Conservation (phyloP, 1,140 invertebrate genomes). For the Lepidurus apus region DNA sequence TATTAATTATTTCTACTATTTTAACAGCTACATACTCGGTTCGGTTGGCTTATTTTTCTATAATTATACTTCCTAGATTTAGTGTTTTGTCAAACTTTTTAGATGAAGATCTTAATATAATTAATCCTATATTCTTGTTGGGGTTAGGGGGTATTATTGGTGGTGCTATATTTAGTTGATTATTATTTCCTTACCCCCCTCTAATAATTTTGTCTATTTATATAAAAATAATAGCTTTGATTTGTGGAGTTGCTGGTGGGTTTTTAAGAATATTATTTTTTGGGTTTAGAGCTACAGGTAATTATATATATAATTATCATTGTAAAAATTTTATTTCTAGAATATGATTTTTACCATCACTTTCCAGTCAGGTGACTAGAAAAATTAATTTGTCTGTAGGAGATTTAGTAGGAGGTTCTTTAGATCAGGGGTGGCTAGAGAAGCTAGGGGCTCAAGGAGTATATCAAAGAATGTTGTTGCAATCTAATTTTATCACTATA, state of each 20-base stretch:
- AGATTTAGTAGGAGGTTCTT: slow-evolving; percentile 41
- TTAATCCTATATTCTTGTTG: slow-evolving; percentile 49
- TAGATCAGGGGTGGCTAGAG: slow-evolving; percentile 50
- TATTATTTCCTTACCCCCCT: slow-evolving; percentile 46
- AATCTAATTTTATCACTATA: slow-evolving; percentile 41
- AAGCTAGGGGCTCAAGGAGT: slow-evolving; percentile 46
- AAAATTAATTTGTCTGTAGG: slow-evolving; percentile 40
- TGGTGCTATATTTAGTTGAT: slow-evolving; percentile 46
- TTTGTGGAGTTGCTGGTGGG: slow-evolving; percentile 26
- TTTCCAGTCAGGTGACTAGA: slow-evolving; percentile 43
- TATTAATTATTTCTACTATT: slow-evolving; percentile 51
- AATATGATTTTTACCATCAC: slow-evolving; percentile 48
- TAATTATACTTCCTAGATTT: slow-evolving; percentile 48
- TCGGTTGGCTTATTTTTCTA: slow-evolving; percentile 52
- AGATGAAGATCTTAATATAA: slow-evolving; percentile 48
- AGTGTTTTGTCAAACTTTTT: slow-evolving; percentile 45
- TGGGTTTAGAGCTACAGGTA: background rate
- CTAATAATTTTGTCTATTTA: slow-evolving; percentile 36
- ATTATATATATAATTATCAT: slow-evolving; percentile 16
- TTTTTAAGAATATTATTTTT: slow-evolving; percentile 20
- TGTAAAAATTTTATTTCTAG: slow-evolving; percentile 35
- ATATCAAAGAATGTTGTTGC: slow-evolving; percentile 36
- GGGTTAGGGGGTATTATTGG: slow-evolving; percentile 49
- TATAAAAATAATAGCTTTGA: slow-evolving; percentile 33
- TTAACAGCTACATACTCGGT: slow-evolving; percentile 52